Evolutionary conservation across 2,113 vertebrate species (phyloP), one percentile per base, ranked within the genome.

Genomic region (Apodemus speciosus): DNA sequence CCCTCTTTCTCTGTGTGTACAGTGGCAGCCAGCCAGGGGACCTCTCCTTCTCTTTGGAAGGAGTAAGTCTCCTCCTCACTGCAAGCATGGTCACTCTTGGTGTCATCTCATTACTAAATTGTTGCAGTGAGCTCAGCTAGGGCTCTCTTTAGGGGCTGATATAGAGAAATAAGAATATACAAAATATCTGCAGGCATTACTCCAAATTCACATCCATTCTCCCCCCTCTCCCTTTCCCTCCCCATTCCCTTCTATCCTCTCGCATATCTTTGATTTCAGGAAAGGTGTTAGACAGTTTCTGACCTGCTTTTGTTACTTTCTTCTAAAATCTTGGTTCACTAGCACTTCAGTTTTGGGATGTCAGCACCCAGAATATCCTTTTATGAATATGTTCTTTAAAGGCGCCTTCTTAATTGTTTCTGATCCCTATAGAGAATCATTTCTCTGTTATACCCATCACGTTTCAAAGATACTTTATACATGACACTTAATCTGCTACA

Each of bases 281-380:
- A n/a, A 93, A 1, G 7, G 7, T 85, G 4, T 16, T 66, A 64
- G 43, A 62, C 32, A 21, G 72, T 88, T 58, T 92, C 53, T 85
- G 15, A 81, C 43, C 68, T 13, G 66, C 76, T 88, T 85, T 80
- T 85, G 56, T 68, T 20, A 86, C 20, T 27, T 43, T 64, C 69
- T 96, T 92, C 81, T 69, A 83, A 90, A 88, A 51, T 92, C 40
- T 93, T 90, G 76, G 15, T 56, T 91, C 87, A 66, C 0, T 16
- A 64, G 20, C 35, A 87, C 51, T 30, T 76, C 32, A 23, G 2
- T 38, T 62, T 79, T 75, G 38, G 20, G 18, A 92, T 85, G 56
- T 56, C 35, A 14, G 2, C 73, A 32, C 20, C 66, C 85, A 51
- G 87, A 83, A 90, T 5, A 32, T 77, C 8, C 51, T n/a, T 72